phyloP scores from a whole-genome alignment of 1,140 invertebrate species.

The Zaprionus nigranus region DNA sequence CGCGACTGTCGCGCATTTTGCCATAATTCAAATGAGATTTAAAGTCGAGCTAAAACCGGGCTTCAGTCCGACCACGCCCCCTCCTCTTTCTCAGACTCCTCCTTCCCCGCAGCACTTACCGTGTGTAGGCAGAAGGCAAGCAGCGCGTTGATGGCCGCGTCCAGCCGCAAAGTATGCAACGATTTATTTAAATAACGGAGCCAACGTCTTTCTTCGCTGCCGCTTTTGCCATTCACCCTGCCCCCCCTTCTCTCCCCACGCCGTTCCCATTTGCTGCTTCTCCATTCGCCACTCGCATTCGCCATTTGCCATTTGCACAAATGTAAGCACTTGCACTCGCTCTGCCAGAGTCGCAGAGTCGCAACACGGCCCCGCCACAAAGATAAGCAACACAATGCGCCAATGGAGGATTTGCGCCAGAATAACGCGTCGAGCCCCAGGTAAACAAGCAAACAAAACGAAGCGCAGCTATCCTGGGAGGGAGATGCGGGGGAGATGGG shows the following conservation, averaged over 20 bases:
- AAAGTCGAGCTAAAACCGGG: slow-evolving; percentile 49
- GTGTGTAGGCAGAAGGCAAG: slow-evolving; percentile 26
- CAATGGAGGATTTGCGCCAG: slow-evolving; percentile 63
- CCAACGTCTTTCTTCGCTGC: slow-evolving; percentile 61
- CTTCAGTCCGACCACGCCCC: background rate
- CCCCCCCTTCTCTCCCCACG: no score
- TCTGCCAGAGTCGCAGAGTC: slow-evolving; percentile 22
- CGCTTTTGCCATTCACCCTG: slow-evolving; percentile 41
- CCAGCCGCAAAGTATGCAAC: slow-evolving; percentile 75
- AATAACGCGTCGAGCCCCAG: slow-evolving; percentile 28
- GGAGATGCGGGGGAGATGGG: background rate
- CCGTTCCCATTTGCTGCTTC: no score
- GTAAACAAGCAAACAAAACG: slow-evolving; percentile 64
- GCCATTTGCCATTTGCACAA: slow-evolving; percentile 48
- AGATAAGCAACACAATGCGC: slow-evolving; percentile 68
- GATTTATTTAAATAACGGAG: slow-evolving; percentile 79
- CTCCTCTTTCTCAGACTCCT: background rate
- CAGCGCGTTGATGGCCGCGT: slow-evolving; percentile 32
- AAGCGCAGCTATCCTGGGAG: background rate
- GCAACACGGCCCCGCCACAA: slow-evolving; percentile 25
- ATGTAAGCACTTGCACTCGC: slow-evolving; percentile 65
- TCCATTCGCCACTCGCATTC: slow-evolving; percentile 33
- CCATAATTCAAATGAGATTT: slow-evolving; percentile 81
- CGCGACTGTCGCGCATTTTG: slow-evolving; percentile 65
- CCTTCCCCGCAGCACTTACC: background rate